Evolutionary conservation across 2,888 invertebrate genomes (phyloP).

Genomic region (Megamerina dolium): DNA sequence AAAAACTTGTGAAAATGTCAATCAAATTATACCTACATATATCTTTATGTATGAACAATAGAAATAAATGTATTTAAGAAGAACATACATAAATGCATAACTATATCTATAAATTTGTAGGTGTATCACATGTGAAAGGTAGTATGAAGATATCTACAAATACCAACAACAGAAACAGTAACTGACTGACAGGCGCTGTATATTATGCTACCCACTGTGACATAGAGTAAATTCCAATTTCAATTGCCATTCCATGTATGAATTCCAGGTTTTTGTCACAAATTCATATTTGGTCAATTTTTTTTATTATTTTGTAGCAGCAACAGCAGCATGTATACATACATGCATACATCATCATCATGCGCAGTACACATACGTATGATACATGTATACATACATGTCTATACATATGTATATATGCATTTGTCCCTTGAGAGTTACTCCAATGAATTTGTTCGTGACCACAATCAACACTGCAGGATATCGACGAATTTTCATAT

Average conservation of each 20-base stretch:
- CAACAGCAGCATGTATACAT: not conserved
- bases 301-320: too few species aligned
- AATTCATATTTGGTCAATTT: too few species aligned
- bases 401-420: not conserved
- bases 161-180: conserved; percentile 15
- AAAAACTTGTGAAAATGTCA: conserved; percentile 41
- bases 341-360: not conserved
- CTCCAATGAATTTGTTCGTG: conserved; percentile 29
- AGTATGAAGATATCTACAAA: conserved; percentile 32
- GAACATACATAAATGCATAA: too few species aligned
- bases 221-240: too few species aligned
- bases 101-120: too few species aligned
- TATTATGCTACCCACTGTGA: conserved; percentile 7
- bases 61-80: too few species aligned
- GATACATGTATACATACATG: not conserved
- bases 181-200: conserved; percentile 13
- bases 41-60: too few species aligned
- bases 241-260: too few species aligned
- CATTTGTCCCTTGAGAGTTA: not conserved
- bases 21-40: conserved; percentile 32
- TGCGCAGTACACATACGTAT: conserved; percentile 2
- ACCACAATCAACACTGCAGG: conserved; percentile 23
- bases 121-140: too few species aligned
- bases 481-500: conserved; percentile 10
- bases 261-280: too few species aligned